Evolutionary conservation across 2,888 invertebrate species (phyloP).

Genomic region (Hoplodrina ambigua): DNA sequence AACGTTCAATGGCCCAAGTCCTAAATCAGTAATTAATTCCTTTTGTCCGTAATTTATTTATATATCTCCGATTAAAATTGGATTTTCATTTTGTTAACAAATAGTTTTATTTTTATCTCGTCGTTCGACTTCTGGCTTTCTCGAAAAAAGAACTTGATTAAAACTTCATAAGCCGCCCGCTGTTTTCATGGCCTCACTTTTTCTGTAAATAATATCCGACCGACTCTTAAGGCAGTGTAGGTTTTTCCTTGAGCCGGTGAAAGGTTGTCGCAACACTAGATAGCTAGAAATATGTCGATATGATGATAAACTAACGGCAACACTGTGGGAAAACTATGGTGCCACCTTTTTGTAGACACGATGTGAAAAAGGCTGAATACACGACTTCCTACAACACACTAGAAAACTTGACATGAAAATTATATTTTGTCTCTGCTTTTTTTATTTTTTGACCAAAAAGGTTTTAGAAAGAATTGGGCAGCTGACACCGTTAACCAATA

Average conservation of each 20-base stretch:
- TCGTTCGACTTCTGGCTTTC: neutral
- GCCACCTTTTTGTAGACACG: conserved; percentile 57
- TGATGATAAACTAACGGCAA: conserved; percentile 81
- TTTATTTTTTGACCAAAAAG: neutral
- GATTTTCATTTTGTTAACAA: too few relatives aligned
- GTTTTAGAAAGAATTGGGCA: too few relatives aligned
- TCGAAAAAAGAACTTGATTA: neutral
- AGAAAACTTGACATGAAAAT: conserved; percentile 18
- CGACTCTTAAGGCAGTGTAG: conserved; percentile 85
- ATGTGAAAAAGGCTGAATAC: conserved; percentile 58
- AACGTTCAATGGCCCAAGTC: too few relatives aligned
- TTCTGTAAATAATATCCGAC: conserved; percentile 86
- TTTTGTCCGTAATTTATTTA: too few relatives aligned
- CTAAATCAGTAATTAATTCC: too few relatives aligned
- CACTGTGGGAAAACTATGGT: conserved; percentile 75
- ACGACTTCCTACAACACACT: conserved; percentile 40
- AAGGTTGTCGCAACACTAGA: conserved; percentile 83
- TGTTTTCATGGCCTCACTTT: conserved; percentile 77
- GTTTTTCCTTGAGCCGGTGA: conserved; percentile 87
- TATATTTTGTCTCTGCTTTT: neutral
- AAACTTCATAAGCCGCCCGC: conserved; percentile 58
- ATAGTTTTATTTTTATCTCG: too few relatives aligned
- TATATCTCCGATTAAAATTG: too few relatives aligned
- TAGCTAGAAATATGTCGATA: conserved; percentile 85
- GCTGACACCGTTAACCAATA: too few relatives aligned